Evolutionary conservation across 2,113 vertebrate species (phyloP), one percentile per base, ranked within the genome.

Genomic region (Otus sunia): DNA sequence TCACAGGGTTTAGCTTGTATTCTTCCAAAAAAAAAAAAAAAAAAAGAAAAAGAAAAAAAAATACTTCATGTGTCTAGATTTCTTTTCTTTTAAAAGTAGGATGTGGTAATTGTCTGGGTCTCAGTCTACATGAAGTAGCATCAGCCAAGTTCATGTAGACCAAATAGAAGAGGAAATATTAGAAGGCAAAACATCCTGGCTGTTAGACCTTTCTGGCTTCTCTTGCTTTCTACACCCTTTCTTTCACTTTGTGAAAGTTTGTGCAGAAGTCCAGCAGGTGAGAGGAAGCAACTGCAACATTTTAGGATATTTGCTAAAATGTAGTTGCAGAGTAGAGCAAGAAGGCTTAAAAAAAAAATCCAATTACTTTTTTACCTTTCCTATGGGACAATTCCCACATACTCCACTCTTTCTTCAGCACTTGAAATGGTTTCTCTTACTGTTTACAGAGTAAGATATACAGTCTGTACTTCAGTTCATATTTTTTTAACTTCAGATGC

Each of bases 401-500:
- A 21, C 39, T 72, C 41, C 7, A 8, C 43, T 59, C 55, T 77
- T 86, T 93, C 76, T 64, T 55, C 52, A 68, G 68, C 23, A 41
- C 53, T 84, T 87, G 52, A 81, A 81, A 74, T 52, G 6, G 15
- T 53, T 95, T 74, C 39, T 71, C 16, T 56, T 55, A 71, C 36
- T 55, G 49, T 84, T 74, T 93, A 37, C 60, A 74, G 60, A 56
- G 39, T 7, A 34, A 84, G 68, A 82, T 49, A 55, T 41, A 79
- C 27, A 89, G 53, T n/a, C 73, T 82, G 60, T 53, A 26, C 60
- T 81, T 81, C 25, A 39, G 82, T 94, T 93, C 79, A 77, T 94
- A 89, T 91, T 79, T 94, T 80, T 90, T 79, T 71, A 88, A 89
- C 66, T 85, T 91, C 91, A 85, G 41, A 92, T 76, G 66, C 41